These are phyloP conservation scores for Leistus spinibarbis DNA, from an alignment of 2,888 invertebrate genomes.

Conservation along the genomic window DNA sequence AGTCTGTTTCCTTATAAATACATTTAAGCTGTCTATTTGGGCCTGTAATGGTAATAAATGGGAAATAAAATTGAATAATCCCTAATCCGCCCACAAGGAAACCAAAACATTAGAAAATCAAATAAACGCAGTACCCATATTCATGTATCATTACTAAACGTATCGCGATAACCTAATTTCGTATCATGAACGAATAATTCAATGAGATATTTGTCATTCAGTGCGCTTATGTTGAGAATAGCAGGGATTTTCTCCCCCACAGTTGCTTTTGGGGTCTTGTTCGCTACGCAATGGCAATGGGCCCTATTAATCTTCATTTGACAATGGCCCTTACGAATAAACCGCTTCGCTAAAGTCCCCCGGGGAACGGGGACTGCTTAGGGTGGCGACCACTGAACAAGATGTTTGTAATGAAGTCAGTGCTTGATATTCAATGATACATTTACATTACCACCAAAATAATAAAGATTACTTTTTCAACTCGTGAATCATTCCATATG, in stretches of 20 bases:
- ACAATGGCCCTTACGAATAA: slow-evolving; percentile 25
- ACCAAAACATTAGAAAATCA: slow-evolving; percentile 24
- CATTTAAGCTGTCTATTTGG: no score
- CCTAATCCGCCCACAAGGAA: slow-evolving; percentile 16
- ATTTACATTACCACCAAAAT: no score
- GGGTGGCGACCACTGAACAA: slow-evolving; percentile 33
- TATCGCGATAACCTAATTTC: slow-evolving; percentile 28
- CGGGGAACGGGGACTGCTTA: background rate
- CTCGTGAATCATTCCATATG: no score
- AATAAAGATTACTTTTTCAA: no score
- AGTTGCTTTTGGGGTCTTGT: slow-evolving; percentile 9
- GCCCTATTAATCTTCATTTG: slow-evolving; percentile 40
- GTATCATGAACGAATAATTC: slow-evolving; percentile 31
- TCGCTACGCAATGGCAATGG: background rate
- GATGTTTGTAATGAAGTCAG: slow-evolving; percentile 29
- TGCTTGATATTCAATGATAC: slow-evolving; percentile 16
- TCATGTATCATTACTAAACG: slow-evolving; percentile 31
- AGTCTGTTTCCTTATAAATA: no score
- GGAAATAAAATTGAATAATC: slow-evolving; percentile 22
- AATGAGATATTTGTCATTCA: slow-evolving; percentile 28
- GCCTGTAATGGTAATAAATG: slow-evolving; percentile 24
- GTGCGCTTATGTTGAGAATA: slow-evolving; percentile 2
- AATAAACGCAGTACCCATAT: slow-evolving; percentile 23
- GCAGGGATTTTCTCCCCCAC: background rate
- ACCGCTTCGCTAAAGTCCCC: slow-evolving; percentile 3